These are phyloP conservation scores for Zootoca vivipara DNA, from an alignment of 2,113 vertebrate species.

Conservation along the genomic window DNA sequence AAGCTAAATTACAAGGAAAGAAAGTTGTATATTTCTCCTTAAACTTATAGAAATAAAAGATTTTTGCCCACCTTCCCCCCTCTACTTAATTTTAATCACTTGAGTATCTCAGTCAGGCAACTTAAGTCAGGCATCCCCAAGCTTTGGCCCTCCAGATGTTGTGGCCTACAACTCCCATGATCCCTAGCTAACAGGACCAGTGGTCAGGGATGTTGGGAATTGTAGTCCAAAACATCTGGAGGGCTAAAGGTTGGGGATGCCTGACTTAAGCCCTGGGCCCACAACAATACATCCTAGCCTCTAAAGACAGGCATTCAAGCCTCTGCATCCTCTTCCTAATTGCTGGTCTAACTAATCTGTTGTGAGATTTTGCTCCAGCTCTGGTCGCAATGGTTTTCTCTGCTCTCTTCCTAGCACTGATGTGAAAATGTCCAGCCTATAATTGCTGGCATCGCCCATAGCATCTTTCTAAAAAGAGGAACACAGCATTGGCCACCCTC, in stretches of 20 bases:
- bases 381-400: not conserved
- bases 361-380: not conserved
- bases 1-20: not conserved
- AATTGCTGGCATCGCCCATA: not conserved
- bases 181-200: no score
- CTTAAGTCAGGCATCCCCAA: not conserved
- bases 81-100: not conserved
- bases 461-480: conserved; percentile 3
- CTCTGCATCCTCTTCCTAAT: not conserved
- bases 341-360: not conserved
- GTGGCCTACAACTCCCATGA: no score
- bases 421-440: not conserved
- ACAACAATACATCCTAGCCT: not conserved
- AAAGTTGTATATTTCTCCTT: no score
- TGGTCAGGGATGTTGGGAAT: no score
- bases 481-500: not conserved
- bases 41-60: no score
- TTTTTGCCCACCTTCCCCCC: no score
- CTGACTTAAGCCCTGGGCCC: not conserved
- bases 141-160: no score
- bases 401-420: not conserved
- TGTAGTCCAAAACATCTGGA: no score
- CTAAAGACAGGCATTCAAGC: not conserved
- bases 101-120: not conserved
- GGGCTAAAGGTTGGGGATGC: no score